These are phyloP conservation scores for Lipophrys pholis DNA, from an alignment of 2,113 vertebrate species.

Conservation along the genomic window DNA sequence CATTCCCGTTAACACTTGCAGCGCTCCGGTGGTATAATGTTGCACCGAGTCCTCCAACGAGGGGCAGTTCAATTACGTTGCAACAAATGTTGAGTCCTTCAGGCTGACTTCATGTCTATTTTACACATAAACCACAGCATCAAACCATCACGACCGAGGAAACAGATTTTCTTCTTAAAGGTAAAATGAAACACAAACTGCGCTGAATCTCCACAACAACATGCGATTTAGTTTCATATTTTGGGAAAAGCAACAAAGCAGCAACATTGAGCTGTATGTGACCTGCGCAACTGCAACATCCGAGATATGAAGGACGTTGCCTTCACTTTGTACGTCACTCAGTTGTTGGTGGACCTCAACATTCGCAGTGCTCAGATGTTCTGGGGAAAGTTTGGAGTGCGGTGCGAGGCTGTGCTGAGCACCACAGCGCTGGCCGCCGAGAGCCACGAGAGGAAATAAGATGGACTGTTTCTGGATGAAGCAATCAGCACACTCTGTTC, in stretches of 20 bases:
- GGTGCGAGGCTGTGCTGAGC: slow-evolving; percentile 35
- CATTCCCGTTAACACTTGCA: slow-evolving; percentile 64
- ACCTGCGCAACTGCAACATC: not conserved
- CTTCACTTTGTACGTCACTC: slow-evolving; percentile 10
- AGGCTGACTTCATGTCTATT: not conserved
- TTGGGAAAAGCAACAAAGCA: not conserved
- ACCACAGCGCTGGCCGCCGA: slow-evolving; percentile 36
- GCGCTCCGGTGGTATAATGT: slow-evolving; percentile 51
- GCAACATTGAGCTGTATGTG: not conserved
- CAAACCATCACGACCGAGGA: not conserved
- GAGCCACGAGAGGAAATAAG: slow-evolving; percentile 64
- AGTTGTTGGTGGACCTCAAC: slow-evolving; percentile 10
- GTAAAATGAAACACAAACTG: no score
- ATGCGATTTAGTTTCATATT: not conserved
- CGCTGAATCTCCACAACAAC: not conserved
- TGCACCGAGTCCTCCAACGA: slow-evolving; percentile 31
- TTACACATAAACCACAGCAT: not conserved
- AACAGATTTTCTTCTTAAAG: no score
- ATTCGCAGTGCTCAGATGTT: slow-evolving; percentile 21
- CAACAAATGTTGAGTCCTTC: not conserved
- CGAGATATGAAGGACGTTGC: slow-evolving; percentile 1
- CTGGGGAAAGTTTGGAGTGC: slow-evolving; percentile 22
- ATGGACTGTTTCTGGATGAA: slow-evolving; percentile 63
- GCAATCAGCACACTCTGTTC: slow-evolving; percentile 80
- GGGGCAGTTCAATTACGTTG: slow-evolving; percentile 11